phyloP scores from a whole-genome alignment of 2,113 vertebrate species.

The Pyxicephalus adspersus region DNA sequence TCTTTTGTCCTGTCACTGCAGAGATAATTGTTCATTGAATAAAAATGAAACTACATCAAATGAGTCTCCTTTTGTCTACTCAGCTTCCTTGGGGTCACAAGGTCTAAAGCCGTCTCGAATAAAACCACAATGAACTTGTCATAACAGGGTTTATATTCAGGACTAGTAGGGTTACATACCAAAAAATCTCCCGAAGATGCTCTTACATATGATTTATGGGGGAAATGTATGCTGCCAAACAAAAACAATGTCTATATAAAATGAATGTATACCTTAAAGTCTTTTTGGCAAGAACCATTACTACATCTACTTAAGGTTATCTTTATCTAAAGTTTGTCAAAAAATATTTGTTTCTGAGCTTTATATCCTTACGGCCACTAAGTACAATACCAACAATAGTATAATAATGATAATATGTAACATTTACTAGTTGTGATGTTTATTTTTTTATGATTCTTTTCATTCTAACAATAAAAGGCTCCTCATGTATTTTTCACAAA shows the following conservation, averaged over 20 bases:
- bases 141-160: constrained; percentile 8
- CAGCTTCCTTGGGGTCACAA: constrained; percentile 37
- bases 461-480: too few species aligned
- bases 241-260: neutral
- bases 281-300: neutral
- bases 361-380: neutral
- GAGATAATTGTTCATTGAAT: constrained; percentile 40
- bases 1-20: constrained; percentile 40
- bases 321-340: constrained; percentile 2
- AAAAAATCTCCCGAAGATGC: constrained; percentile 2
- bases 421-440: too few species aligned
- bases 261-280: neutral
- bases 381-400: too few species aligned
- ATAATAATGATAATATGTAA: too few species aligned
- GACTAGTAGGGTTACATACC: constrained; percentile 2
- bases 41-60: constrained; percentile 25
- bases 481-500: too few species aligned
- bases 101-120: constrained; percentile 9
- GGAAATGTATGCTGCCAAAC: constrained; percentile 5
- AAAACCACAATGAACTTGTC: constrained; percentile 41
- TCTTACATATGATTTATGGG: constrained; percentile 30
- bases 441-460: too few species aligned
- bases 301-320: constrained; percentile 10
- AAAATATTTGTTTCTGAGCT: neutral
- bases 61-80: constrained; percentile 43